Percentiles rank a stretch among this genome's conserved stretches.
Evolutionary conservation across 2,888 invertebrate genomes (phyloP).

Genomic region (Netelia fuscicornis): DNA sequence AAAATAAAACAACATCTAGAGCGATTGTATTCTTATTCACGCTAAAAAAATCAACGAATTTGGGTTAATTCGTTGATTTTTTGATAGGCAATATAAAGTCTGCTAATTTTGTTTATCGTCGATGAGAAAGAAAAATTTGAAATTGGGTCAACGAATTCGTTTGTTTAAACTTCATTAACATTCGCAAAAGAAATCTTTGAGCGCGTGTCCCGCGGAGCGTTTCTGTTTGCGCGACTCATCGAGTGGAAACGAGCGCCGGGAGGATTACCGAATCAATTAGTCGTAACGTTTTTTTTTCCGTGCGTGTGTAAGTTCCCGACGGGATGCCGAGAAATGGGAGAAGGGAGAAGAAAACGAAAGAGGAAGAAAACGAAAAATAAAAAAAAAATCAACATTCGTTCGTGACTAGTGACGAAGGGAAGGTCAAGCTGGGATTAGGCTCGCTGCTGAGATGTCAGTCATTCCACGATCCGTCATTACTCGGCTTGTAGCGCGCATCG

Average conservation of each 20-base stretch:
- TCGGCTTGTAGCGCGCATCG: conserved; percentile 21
- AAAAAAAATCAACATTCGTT: conserved; percentile 51
- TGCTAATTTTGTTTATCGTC: too few relatives aligned
- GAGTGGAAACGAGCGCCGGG: conserved; percentile 11
- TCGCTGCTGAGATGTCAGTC: conserved; percentile 35
- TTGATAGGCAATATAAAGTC: too few relatives aligned
- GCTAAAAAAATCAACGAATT: too few relatives aligned
- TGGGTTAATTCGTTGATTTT: too few relatives aligned
- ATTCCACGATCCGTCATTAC: conserved; percentile 27
- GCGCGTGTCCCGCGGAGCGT: background rate
- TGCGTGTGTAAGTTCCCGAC: conserved; percentile 1
- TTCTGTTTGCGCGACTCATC: conserved; percentile 27
- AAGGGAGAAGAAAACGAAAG: too few relatives aligned
- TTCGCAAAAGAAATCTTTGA: conserved; percentile 22
- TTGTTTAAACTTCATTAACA: background rate
- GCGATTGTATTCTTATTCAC: too few relatives aligned
- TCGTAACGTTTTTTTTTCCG: conserved; percentile 14
- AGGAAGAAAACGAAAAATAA: background rate
- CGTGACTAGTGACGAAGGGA: conserved; percentile 37
- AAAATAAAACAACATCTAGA: too few relatives aligned
- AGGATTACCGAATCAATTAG: conserved; percentile 53
- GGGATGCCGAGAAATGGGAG: background rate
- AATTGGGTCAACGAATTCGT: background rate
- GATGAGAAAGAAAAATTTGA: too few relatives aligned
- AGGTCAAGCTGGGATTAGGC: conserved; percentile 50